These are phyloP conservation scores for Zaprionus africanus DNA, from an alignment of 1,140 invertebrate species.

Conservation along the genomic window DNA sequence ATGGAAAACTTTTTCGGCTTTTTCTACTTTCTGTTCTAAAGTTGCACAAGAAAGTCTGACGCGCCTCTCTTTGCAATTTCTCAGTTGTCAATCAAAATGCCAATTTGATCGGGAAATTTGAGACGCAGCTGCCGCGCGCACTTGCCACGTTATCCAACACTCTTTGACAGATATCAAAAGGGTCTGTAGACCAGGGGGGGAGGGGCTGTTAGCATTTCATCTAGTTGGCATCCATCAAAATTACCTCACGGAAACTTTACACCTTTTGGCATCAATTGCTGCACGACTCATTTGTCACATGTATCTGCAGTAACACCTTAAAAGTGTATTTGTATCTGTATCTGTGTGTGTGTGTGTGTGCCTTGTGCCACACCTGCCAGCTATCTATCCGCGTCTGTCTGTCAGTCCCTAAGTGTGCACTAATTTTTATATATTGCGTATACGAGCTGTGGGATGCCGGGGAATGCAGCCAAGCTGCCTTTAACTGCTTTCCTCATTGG, in stretches of 20 bases:
- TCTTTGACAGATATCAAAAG: conserved; percentile 70
- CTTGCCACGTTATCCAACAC: conserved; percentile 58
- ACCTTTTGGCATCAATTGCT: conserved; percentile 40
- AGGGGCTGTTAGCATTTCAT: conserved; percentile 21
- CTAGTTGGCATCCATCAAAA: conserved; percentile 68
- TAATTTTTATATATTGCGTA: conserved; percentile 18
- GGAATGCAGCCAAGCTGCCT: not conserved
- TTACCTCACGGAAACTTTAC: conserved; percentile 46
- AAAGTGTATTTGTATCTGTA: conserved; percentile 23
- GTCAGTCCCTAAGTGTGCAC: not conserved
- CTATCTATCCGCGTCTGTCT: conserved; percentile 14
- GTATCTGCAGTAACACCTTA: conserved; percentile 3
- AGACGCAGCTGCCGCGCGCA: conserved; percentile 58
- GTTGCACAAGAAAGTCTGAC: conserved; percentile 2
- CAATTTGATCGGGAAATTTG: conserved; percentile 61
- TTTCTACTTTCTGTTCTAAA: not conserved
- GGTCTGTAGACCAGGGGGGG: conserved; percentile 2
- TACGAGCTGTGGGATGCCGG: not conserved
- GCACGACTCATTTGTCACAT: conserved; percentile 64
- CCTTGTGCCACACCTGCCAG: not conserved
- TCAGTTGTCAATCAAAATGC: conserved; percentile 80
- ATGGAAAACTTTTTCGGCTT: conserved; percentile 39
- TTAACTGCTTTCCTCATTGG: not conserved
- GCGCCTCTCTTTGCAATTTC: conserved; percentile 50
- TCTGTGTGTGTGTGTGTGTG: conserved; percentile 25